Evolutionary conservation across 2,888 invertebrate species (phyloP).

Genomic region (Drosophila testacea): DNA sequence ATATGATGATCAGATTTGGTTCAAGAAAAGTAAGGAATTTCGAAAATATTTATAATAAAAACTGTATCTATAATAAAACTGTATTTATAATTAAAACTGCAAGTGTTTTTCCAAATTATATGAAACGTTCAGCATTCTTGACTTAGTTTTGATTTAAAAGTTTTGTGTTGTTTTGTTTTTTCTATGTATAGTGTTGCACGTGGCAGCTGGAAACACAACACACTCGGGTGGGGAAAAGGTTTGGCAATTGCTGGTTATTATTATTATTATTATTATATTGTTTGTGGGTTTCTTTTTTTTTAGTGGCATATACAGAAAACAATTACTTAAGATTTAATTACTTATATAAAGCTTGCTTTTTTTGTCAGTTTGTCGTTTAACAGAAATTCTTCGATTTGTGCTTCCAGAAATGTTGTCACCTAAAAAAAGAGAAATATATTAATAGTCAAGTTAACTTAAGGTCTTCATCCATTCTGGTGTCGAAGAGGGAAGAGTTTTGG

Average conservation of each 20-base stretch:
- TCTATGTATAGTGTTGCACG: conserved; percentile 14
- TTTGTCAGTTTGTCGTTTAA: too few species aligned
- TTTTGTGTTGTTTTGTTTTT: conserved; percentile 18
- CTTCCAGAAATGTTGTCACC: conserved; percentile 24
- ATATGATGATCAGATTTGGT: too few species aligned
- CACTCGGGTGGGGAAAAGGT: conserved; percentile 33
- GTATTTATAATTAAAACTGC: conserved; percentile 25
- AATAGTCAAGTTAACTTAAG: conserved; percentile 33
- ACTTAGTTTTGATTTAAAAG: conserved; percentile 14
- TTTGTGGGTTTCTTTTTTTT: conserved; percentile 33
- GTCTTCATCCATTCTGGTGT: not conserved
- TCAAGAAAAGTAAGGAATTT: too few species aligned
- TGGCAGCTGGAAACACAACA: conserved; percentile 52
- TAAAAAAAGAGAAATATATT: conserved; percentile 75
- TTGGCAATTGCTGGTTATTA: conserved; percentile 57
- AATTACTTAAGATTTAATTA: conserved; percentile 60
- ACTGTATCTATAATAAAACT: too few species aligned
- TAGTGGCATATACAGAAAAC: conserved; percentile 65
- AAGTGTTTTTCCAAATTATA: conserved; percentile 21
- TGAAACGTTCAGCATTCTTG: conserved; percentile 34
- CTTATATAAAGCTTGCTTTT: conserved; percentile 51
- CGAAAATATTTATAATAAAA: not conserved
- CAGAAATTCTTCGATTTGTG: not conserved
- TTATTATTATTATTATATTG: conserved; percentile 40
- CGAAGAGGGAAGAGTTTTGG: not conserved